Evolutionary conservation across 2,797 vertebrate species (phyloP).

Genomic region (Tinamus major): DNA sequence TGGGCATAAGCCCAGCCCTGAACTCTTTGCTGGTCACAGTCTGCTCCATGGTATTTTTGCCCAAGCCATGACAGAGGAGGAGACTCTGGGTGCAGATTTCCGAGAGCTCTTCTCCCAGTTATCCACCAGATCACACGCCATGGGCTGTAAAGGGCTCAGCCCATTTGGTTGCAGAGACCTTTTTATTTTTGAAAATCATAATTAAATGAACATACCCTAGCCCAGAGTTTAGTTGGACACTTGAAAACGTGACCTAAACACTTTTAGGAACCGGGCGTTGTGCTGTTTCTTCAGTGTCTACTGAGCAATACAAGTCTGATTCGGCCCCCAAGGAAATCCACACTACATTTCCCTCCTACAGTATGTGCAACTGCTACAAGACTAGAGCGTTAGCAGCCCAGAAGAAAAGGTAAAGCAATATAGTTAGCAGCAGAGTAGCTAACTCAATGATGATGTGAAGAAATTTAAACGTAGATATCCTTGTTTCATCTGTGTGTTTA

Average conservation of each 20-base stretch:
- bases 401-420: slow-evolving; percentile 46
- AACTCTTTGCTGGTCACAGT: neutral
- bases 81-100: neutral
- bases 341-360: neutral
- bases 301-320: neutral
- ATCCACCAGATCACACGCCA: neutral
- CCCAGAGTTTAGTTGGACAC: neutral
- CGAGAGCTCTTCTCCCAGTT: neutral
- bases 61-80: neutral
- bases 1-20: neutral
- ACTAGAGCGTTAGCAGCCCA: slow-evolving; percentile 32
- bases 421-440: neutral
- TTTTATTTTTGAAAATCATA: neutral
- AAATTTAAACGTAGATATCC: slow-evolving; percentile 22
- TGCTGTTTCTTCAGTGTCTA: neutral
- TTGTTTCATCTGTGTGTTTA: slow-evolving; percentile 7
- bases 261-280: neutral
- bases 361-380: neutral
- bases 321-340: slow-evolving; percentile 20
- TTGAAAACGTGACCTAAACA: neutral
- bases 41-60: neutral
- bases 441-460: neutral
- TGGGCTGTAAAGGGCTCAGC: neutral
- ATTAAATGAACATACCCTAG: neutral
- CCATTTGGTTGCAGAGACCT: neutral